Percentiles rank a stretch among this genome's conserved stretches.
Evolutionary conservation across 2,888 invertebrate genomes (phyloP).

Genomic region (Acrocyrtus sp.): DNA sequence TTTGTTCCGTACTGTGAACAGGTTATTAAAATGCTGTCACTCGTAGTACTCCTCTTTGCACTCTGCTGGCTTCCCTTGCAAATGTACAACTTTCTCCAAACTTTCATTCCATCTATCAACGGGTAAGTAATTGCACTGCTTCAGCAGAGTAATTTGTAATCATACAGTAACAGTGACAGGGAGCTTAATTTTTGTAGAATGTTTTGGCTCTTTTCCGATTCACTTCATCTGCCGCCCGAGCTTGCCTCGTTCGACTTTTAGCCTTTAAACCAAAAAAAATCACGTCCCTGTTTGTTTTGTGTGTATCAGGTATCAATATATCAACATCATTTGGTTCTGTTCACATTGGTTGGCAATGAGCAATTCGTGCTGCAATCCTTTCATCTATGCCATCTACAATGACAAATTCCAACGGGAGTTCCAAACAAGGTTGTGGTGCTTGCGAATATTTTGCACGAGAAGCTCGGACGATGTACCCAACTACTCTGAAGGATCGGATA

Average conservation of each 20-base stretch:
- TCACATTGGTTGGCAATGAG: slow-evolving; percentile 84
- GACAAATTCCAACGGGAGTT: slow-evolving; percentile 85
- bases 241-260: no score
- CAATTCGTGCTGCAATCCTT: slow-evolving; percentile 90
- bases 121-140: slow-evolving; percentile 69
- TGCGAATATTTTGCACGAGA: slow-evolving; percentile 44
- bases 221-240: no score
- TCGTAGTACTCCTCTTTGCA: slow-evolving; percentile 83
- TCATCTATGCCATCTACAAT: slow-evolving; percentile 89
- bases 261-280: not conserved
- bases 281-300: slow-evolving; percentile 6
- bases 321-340: slow-evolving; percentile 87
- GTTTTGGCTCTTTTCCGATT: no score
- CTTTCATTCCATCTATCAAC: slow-evolving; percentile 76
- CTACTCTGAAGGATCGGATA: slow-evolving; percentile 58
- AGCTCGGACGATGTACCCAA: slow-evolving; percentile 33
- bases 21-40: slow-evolving; percentile 90
- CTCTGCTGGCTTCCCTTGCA: slow-evolving; percentile 86
- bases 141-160: not conserved
- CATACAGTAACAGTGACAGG: not conserved
- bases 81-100: slow-evolving; percentile 77
- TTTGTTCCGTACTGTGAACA: no score
- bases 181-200: not conserved
- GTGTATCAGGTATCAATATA: slow-evolving; percentile 76
- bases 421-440: slow-evolving; percentile 72